These are phyloP conservation scores for Pomacea canaliculata DNA, from an alignment of 2,888 invertebrate genomes.

Conservation along the genomic window DNA sequence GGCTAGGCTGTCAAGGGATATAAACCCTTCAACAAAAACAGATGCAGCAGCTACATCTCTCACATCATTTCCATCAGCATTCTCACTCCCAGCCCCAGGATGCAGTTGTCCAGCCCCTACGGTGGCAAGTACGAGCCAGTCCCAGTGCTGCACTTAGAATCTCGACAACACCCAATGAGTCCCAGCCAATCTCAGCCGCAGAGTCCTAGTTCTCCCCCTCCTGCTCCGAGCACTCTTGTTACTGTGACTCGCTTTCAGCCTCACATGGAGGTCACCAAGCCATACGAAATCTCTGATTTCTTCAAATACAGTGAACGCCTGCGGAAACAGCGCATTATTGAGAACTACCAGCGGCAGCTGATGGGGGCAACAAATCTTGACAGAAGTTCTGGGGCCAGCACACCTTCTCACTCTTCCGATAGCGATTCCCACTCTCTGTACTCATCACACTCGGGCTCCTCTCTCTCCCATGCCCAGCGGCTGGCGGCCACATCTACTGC, in stretches of 20 bases:
- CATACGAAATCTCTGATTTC: constrained; percentile 97
- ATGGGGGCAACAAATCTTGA: constrained; percentile 41
- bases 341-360: constrained; percentile 59
- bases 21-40: background rate
- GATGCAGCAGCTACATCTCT: constrained; percentile 11
- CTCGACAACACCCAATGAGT: background rate
- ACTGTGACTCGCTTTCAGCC: constrained; percentile 58
- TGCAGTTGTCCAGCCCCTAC: constrained; percentile 7
- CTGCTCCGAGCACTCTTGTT: constrained; percentile 51
- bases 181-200: constrained; percentile 21
- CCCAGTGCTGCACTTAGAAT: constrained; percentile 17
- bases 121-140: constrained; percentile 22
- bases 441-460: constrained; percentile 44
- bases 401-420: constrained; percentile 56
- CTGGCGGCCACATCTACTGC: constrained; percentile 26
- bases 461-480: constrained; percentile 33
- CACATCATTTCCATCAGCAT: background rate
- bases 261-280: constrained; percentile 86
- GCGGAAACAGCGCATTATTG: constrained; percentile 75
- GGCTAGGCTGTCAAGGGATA: constrained; percentile 10
- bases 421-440: constrained; percentile 41
- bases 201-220: constrained; percentile 24
- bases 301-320: constrained; percentile 97
- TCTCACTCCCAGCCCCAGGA: background rate
- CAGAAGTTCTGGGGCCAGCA: constrained; percentile 45